phyloP scores from a whole-genome alignment of 2,113 vertebrate species.

The Ibidorhyncha struthersii region DNA sequence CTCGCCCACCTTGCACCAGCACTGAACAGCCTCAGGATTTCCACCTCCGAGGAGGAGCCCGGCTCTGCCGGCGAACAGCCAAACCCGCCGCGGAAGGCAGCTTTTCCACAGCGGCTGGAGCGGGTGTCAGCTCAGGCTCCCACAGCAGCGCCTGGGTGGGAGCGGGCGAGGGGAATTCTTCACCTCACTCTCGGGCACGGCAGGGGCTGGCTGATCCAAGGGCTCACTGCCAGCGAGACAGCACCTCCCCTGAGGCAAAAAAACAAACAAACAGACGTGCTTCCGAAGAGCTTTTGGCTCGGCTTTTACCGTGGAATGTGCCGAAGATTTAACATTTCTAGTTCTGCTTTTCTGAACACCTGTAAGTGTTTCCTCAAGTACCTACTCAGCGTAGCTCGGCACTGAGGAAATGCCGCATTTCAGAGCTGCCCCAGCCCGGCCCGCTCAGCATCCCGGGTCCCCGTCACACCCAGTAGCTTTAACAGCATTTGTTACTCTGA shows the following conservation, averaged over 20 bases:
- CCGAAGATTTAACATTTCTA: neutral
- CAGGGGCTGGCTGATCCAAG: accelerated
- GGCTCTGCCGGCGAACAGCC: neutral
- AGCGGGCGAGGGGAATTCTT: neutral
- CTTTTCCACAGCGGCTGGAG: accelerated
- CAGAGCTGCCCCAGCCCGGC: accelerated
- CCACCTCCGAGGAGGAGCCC: neutral
- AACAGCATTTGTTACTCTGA: neutral
- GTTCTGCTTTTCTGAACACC: neutral
- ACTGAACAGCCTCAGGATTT: accelerated
- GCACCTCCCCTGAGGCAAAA: neutral
- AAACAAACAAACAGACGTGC: neutral
- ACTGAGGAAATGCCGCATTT: accelerated
- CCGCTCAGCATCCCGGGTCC: accelerated
- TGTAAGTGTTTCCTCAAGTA: neutral
- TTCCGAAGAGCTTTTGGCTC: neutral
- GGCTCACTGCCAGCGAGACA: neutral
- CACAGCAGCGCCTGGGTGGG: neutral
- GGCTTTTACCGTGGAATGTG: accelerated
- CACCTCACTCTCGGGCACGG: neutral
- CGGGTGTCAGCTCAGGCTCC: no score
- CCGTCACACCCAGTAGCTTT: accelerated
- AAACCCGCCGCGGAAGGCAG: neutral
- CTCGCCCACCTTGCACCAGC: neutral
- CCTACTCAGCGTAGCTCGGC: accelerated